These are phyloP conservation scores for Syrphus vitripennis DNA, from an alignment of 2,888 invertebrate genomes.

Conservation along the genomic window DNA sequence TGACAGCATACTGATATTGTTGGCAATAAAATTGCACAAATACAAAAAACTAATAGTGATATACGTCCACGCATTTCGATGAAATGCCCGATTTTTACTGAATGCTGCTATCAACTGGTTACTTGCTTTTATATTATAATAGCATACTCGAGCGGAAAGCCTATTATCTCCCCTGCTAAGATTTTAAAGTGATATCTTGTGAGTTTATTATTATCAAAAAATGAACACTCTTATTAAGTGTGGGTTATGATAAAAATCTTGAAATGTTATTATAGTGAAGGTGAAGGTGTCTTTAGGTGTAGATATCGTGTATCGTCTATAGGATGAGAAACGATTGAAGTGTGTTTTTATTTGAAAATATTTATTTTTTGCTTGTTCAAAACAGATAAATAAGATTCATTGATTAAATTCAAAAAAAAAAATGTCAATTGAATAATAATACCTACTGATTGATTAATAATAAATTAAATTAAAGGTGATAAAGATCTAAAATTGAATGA, in stretches of 20 bases:
- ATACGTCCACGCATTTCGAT: conserved; percentile 38
- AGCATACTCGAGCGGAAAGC: neutral
- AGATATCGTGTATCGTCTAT: too few species aligned
- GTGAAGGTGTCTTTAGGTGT: neutral
- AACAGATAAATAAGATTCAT: neutral
- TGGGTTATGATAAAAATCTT: conserved; percentile 8
- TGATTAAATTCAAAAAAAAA: neutral
- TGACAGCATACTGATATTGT: conserved; percentile 72
- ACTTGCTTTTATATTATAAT: conserved; percentile 54
- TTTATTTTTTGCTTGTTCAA: neutral
- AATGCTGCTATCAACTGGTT: neutral
- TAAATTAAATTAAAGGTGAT: neutral
- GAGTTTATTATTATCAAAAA: neutral
- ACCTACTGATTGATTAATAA: neutral
- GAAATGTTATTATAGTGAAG: neutral
- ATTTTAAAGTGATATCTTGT: neutral
- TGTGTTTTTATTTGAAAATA: neutral
- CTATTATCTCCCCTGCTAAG: neutral
- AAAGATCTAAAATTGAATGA: neutral
- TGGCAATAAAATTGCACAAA: conserved; percentile 16
- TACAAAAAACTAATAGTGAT: neutral
- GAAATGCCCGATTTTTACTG: conserved; percentile 9
- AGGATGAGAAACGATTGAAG: neutral
- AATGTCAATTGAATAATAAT: too few species aligned
- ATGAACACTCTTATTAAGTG: neutral